Evolutionary conservation across 2,797 vertebrate species (phyloP).

Genomic region (Aulostomus chinensis): DNA sequence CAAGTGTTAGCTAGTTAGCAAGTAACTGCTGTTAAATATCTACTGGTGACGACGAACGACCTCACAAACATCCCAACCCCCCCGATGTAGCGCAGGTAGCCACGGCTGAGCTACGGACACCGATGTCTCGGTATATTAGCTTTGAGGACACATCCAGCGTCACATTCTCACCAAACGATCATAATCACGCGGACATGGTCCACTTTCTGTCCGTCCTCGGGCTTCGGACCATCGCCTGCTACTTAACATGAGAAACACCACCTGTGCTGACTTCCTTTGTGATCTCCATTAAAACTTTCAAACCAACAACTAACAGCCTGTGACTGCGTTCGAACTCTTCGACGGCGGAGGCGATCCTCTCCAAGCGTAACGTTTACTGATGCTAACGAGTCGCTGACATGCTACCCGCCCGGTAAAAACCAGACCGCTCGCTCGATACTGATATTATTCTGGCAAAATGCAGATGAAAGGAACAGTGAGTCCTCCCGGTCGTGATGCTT

Average conservation of each 20-base stretch:
- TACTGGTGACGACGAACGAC: slow-evolving; percentile 32
- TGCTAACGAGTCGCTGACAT: background rate
- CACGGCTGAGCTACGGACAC: slow-evolving; percentile 38
- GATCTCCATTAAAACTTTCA: slow-evolving; percentile 64
- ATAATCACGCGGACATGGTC: slow-evolving; percentile 5
- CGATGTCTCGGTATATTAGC: slow-evolving; percentile 12
- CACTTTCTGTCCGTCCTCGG: slow-evolving; percentile 11
- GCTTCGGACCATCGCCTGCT: slow-evolving; percentile 25
- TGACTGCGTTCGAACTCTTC: slow-evolving; percentile 16
- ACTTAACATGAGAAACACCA: slow-evolving; percentile 24
- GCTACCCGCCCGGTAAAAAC: no score
- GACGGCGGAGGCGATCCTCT: background rate
- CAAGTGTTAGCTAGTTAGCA: slow-evolving; percentile 34
- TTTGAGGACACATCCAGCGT: slow-evolving; percentile 26
- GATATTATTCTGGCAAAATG: slow-evolving; percentile 29
- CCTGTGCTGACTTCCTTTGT: slow-evolving; percentile 58
- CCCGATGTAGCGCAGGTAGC: slow-evolving; percentile 45
- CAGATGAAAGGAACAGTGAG: slow-evolving; percentile 52
- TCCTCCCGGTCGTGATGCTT: slow-evolving; percentile 68
- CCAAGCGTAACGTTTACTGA: background rate
- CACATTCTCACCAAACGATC: slow-evolving; percentile 15
- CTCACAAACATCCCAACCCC: slow-evolving; percentile 40
- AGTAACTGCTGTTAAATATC: slow-evolving; percentile 33
- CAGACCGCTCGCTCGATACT: background rate
- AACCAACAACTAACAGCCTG: slow-evolving; percentile 41